Base-by-base conservation (phyloP, 2,797 vertebrate genomes). In the Rhincodon typus region DNA sequence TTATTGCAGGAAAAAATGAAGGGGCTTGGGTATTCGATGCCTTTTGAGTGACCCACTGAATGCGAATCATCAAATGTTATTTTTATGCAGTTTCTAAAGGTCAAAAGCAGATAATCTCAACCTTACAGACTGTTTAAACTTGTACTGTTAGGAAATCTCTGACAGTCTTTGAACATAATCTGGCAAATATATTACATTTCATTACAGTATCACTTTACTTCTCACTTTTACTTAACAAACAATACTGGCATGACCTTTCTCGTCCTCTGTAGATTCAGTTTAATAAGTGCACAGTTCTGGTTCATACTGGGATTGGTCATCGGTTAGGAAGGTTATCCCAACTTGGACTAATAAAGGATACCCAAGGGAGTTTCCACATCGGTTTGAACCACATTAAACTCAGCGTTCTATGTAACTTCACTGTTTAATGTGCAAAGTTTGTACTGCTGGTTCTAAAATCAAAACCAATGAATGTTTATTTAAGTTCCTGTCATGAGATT, bases 171-270 rank as follows among this genome's bases (percentile, higher is more conserved):
- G 94, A 95, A 77, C 94, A 95, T 46, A n/a, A 53, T n/a, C 46
- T 53, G 25, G 94, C 6, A 95, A 95, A 95, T 77, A 57, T 74
- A 53, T 30, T n/a, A 42, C 42, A 53, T 95, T 95, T 27, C 30
- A 50, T 57, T 95, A 12, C 72, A 13, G 30, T 77, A 77, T 95
- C 94, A 57, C 10, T 77, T 95, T 95, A 27, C 69, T 34, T 95
- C 74, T 94, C 94, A 77, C 67, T 95, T 95, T 77, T 95, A 74
- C 94, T 95, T 74, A 95, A 77, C 70, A 77, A 95, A 57, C 70
- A 95, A 19, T 46, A 30, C 70, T 19, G 70, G 46, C 27, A 21
- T 95, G 94, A 95, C 70, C 94, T 77, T 95, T 77, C 70, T 53
- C 21, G 46, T 95, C 67, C 93, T 27, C 38, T 94, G 66, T 70